Evolutionary conservation across 2,797 vertebrate species (phyloP).

Genomic region (Cirrhinus molitorella): DNA sequence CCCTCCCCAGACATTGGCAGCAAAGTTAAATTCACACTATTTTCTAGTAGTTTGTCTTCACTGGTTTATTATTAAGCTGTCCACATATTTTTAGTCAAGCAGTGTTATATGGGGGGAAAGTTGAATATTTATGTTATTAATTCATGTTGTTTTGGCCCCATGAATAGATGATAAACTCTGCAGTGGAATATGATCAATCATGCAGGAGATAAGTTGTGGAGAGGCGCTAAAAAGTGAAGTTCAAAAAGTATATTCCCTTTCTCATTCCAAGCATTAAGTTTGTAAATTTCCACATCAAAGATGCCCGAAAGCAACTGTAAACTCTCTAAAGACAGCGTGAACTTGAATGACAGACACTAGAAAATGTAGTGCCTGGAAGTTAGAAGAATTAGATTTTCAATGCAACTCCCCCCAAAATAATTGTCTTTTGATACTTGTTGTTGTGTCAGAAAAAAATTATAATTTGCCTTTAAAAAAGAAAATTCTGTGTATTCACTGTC

Average conservation of each 20-base stretch:
- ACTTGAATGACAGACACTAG: slow-evolving; percentile 33
- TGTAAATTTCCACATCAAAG: slow-evolving; percentile 62
- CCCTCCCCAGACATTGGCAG: not conserved
- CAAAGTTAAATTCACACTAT: not conserved
- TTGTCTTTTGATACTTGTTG: not conserved
- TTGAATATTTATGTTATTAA: slow-evolving; percentile 51
- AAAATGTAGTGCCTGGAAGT: not conserved
- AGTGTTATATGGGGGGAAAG: slow-evolving; percentile 14
- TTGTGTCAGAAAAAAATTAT: not conserved
- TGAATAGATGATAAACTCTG: slow-evolving; percentile 69
- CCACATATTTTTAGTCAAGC: not conserved
- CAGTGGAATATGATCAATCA: slow-evolving; percentile 65
- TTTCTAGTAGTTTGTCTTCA: too few species aligned
- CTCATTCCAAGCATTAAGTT: slow-evolving; percentile 56
- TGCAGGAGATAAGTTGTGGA: slow-evolving; percentile 43
- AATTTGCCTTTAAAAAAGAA: not conserved
- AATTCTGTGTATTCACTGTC: not conserved
- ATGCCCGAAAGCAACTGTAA: not conserved
- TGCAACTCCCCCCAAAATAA: not conserved
- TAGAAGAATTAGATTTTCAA: slow-evolving; percentile 3
- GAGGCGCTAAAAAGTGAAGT: slow-evolving; percentile 30
- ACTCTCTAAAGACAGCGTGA: slow-evolving; percentile 21
- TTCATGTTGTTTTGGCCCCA: slow-evolving; percentile 41
- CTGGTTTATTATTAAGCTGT: slow-evolving; percentile 7
- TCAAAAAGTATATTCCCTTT: slow-evolving; percentile 43